phyloP scores from a whole-genome alignment of 2,113 vertebrate genomes.

The Electrona antarctica region DNA sequence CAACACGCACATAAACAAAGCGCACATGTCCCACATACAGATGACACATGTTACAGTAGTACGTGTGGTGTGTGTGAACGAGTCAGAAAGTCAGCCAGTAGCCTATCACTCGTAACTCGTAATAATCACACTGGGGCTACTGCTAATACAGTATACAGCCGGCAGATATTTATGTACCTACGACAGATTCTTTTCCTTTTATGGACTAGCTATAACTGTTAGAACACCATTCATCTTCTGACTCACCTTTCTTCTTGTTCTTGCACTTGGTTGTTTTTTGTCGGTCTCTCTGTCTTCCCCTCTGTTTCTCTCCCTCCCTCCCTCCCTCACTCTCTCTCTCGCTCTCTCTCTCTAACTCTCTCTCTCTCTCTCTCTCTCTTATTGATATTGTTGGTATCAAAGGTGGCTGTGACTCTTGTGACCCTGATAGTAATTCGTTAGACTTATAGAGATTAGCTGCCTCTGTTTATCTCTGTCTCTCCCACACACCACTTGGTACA shows the following conservation, averaged over 20 bases:
- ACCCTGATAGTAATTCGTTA: slow-evolving; percentile 1
- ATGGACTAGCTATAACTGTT: slow-evolving; percentile 51
- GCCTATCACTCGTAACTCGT: slow-evolving; percentile 33
- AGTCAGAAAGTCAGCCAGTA: slow-evolving; percentile 34
- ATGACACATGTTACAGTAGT: too few relatives aligned
- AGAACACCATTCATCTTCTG: slow-evolving; percentile 49
- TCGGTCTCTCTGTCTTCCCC: neutral
- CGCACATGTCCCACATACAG: too few relatives aligned
- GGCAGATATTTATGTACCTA: slow-evolving; percentile 61
- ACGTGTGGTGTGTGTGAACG: slow-evolving; percentile 1
- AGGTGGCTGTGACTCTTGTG: neutral
- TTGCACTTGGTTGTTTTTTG: slow-evolving; percentile 1
- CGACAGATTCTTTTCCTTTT: slow-evolving; percentile 69
- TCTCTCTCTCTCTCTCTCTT: neutral
- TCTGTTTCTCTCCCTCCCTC: slow-evolving; percentile 4
- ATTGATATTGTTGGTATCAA: slow-evolving; percentile 1
- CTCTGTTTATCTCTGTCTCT: slow-evolving; percentile 16
- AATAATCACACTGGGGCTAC: slow-evolving; percentile 34
- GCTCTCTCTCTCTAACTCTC: neutral
- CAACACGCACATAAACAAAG: slow-evolving; percentile 13
- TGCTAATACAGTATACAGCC: slow-evolving; percentile 46
- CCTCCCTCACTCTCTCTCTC: neutral
- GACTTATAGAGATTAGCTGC: neutral
- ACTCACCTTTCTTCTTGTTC: slow-evolving; percentile 32
- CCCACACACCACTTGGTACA: neutral